Conservation (phyloP, 2,797 vertebrate genomes). For the Bradypodion ventrale region DNA sequence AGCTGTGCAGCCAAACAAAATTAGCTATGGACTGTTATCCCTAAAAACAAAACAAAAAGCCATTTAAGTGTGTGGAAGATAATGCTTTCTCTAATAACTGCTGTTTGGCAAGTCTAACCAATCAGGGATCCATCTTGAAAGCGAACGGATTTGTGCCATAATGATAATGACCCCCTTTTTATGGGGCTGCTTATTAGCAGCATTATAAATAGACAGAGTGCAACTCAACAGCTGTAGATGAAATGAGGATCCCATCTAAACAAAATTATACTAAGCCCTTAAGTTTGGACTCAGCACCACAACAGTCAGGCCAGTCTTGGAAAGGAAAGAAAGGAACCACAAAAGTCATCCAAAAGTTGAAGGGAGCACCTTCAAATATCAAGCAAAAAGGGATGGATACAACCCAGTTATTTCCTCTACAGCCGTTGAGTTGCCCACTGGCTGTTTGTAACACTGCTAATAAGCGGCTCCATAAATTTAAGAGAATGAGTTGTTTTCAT, state of each 20-base stretch:
- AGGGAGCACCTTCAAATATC: background rate
- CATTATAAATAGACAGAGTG: background rate
- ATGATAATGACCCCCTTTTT: too few species aligned
- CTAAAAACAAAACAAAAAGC: background rate
- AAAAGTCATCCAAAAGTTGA: background rate
- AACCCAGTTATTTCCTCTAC: background rate
- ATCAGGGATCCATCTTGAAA: background rate
- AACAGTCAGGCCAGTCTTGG: background rate
- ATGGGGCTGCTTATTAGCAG: background rate
- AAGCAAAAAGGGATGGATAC: background rate
- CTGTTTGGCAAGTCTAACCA: background rate
- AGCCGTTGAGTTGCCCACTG: background rate
- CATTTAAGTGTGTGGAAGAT: background rate
- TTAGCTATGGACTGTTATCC: background rate
- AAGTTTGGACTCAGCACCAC: too few species aligned
- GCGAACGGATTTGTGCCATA: too few species aligned
- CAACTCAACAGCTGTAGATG: background rate
- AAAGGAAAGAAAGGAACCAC: background rate
- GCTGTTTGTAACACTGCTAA: background rate
- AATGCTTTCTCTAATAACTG: background rate
- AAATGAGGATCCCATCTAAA: background rate
- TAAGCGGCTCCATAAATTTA: constrained; percentile 12
- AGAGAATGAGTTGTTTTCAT: constrained; percentile 8
- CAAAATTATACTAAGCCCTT: too few species aligned
- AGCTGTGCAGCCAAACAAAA: background rate